Base-by-base conservation (phyloP, 2,113 vertebrate genomes). In the Illadopsis cleaveri region DNA sequence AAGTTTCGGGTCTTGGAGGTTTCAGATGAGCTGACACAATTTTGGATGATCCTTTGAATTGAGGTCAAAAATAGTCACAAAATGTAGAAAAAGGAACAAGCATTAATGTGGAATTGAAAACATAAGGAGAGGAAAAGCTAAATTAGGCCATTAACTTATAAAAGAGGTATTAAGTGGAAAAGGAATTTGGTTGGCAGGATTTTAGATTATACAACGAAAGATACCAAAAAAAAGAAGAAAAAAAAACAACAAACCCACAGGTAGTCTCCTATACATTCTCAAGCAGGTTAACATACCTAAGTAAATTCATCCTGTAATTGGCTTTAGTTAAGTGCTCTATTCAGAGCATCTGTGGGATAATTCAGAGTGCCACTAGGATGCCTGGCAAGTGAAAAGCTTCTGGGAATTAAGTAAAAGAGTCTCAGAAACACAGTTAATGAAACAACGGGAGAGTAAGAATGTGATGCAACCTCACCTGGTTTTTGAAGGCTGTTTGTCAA, bases 261-360 rank as follows among this genome's bases (percentile, higher is more conserved):
- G 40, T 47, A 61, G 38, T 54, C 45, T 82, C 33, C 82, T 69
- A 18, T 28, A 42, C 35, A 45, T 83, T 77, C 54, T 75, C 71
- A 47, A 47, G 51, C 44, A 82, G 69, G 91, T 65, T 93, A 94
- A 93, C 79, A 70, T 60, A 95, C 17, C 58, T 90, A 77, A 94
- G 70, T 54, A 90, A 95, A 88, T 90, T 77, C 75, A 91, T 87
- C 84, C 78, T 69, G 38, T 94, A 94, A 92, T 77, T 86, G 87
- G 71, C 64, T 94, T 76, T 75, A 92, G 62, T 66, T 78, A 94
- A 96, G 54, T 75, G 47, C 24, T 88, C 82, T 70, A 89, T 89
- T 95, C 90, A 92, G 40, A 81, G 18, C 0, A 0, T 27, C 68
- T 86, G 78, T 77, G 22, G 28, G 76, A 65, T 82, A 92, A 90